Evolutionary conservation across 2,888 invertebrate species (phyloP), one percentile per base, ranked within the genome.

Genomic region (Leptopilina drosophilae): DNA sequence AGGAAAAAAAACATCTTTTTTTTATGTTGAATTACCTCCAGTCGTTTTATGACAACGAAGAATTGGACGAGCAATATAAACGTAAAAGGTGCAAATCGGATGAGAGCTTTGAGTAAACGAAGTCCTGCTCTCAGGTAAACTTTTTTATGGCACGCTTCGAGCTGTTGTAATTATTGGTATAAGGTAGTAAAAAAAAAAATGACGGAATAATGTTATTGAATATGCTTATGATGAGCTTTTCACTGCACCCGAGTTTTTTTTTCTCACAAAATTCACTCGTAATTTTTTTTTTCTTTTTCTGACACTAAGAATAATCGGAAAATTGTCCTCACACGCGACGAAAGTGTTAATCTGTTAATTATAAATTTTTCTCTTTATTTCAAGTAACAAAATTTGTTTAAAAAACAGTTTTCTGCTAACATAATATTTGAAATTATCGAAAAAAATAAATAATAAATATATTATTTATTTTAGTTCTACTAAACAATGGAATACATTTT

Each of bases 141-240:
- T 26, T 73, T 67, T 46, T 56, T 73, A 33, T 56, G 9, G n/a
- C 9, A 73, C 8, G 53, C 56, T 73, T 33, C 56, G 73, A 73
- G 14, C 56, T 26, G 56, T 33, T 14, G 56, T 56, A 56, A 73
- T 73, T 73, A 73, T 73, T 73, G 73, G 64, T 20, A 64, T 20
- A 64, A 81, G 77, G 66, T 82, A 64, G 79, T 62, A 80, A 78
- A 80, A 82, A 84, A 82, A 85, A 82, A 53, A 26, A 56, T 53
- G 7, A 62, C 62, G 20, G 59, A 15, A 26, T 15, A 67, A 67
- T 26, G 8, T 33, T 56, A 56, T 73, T 73, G 56, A 73, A 73
- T 73, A 73, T 73, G 14, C 15, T 73, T 73, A n/a, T 73, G 8
- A 33, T 56, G 64, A 64, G 26, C 12, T 56, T n/a, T 56, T 56